A percentile compares a stretch with the other conserved stretches of the same genome.
phyloP scores from a whole-genome alignment of 1,140 invertebrate species.

The Elymnias hypermnestra region DNA sequence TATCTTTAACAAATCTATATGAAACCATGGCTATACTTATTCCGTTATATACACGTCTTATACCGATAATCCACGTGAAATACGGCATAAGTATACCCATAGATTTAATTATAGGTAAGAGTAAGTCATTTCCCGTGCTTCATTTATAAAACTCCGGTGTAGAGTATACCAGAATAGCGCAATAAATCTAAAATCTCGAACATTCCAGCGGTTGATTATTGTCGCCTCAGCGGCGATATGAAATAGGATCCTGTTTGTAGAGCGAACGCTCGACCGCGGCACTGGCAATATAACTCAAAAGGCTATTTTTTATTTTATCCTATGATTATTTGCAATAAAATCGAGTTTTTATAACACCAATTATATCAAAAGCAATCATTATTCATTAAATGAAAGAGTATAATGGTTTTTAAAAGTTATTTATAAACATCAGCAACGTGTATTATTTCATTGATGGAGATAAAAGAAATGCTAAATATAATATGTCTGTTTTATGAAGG shows the following conservation, averaged over 20 bases:
- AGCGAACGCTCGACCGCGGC: conserved; percentile 1
- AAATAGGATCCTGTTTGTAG: conserved; percentile 23
- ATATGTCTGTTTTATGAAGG: too few species aligned
- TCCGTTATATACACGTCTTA: too few species aligned
- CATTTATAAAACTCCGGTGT: not conserved
- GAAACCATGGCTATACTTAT: too few species aligned
- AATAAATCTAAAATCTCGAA: conserved; percentile 11
- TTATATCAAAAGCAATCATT: not conserved
- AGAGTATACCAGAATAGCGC: conserved; percentile 1
- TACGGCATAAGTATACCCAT: too few species aligned
- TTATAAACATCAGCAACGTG: too few species aligned
- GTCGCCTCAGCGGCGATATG: conserved; percentile 17
- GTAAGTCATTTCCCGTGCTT: not conserved
- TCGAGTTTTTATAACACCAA: not conserved
- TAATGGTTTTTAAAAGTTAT: too few species aligned
- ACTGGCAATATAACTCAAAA: not conserved
- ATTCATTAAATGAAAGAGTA: not conserved
- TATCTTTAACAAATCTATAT: too few species aligned
- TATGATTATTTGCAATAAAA: conserved; percentile 1
- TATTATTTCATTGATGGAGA: too few species aligned
- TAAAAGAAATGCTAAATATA: too few species aligned
- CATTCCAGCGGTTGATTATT: conserved; percentile 10
- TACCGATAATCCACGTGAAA: too few species aligned
- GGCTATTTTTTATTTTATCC: not conserved
- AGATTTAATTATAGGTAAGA: too few species aligned